Conservation (phyloP, 2,113 vertebrate species). For the Cariama cristata region DNA sequence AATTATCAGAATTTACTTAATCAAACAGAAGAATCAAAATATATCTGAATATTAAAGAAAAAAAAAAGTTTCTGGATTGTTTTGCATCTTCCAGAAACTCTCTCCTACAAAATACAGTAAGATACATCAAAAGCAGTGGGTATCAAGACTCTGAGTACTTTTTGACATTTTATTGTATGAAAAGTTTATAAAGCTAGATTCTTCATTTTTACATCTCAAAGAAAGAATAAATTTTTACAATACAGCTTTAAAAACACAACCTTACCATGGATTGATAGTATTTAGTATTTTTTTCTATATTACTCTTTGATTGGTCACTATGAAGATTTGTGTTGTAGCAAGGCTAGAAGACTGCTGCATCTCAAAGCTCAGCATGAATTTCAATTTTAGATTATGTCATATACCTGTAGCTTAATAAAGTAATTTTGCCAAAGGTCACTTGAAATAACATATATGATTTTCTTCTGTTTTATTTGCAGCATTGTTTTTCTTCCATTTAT, state of each 20-base stretch:
- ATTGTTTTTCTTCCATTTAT: background rate
- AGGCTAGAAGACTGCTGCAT: background rate
- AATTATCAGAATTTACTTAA: background rate
- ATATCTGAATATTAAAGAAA: background rate
- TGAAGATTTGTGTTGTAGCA: background rate
- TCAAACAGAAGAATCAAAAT: background rate
- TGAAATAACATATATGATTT: background rate
- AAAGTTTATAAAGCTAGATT: background rate
- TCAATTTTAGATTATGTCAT: background rate
- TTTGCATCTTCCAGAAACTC: background rate
- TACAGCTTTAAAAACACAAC: background rate
- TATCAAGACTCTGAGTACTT: background rate
- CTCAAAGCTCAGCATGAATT: conserved; percentile 1
- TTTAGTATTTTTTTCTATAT: background rate
- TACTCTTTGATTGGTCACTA: background rate
- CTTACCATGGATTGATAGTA: background rate
- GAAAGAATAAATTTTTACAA: background rate
- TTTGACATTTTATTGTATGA: background rate
- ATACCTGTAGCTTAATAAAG: background rate
- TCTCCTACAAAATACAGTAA: background rate
- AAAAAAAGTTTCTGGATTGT: background rate
- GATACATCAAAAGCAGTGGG: background rate
- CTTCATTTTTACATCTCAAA: background rate
- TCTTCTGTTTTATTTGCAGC: background rate
- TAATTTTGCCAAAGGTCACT: background rate